Base-by-base conservation (phyloP, 2,888 invertebrate species). In the Dynastes tityus region DNA sequence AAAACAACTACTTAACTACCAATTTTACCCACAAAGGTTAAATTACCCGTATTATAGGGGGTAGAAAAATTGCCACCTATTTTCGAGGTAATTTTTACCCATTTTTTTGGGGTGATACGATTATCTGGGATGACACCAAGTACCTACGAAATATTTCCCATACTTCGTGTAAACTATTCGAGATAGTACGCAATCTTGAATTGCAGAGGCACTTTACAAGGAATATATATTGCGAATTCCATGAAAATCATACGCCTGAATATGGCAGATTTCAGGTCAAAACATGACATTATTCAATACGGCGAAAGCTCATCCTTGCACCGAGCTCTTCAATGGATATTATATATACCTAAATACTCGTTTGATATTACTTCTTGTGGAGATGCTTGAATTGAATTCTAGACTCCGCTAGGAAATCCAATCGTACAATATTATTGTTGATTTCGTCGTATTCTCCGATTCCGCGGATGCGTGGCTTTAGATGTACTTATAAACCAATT, bases 361-460 rank as follows among this genome's bases (percentile, higher is more conserved):
- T 27, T 22, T 61, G 27, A 4, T 22, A 61, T 16, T 29, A 29
- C 63, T 63, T 63, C 29, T 32, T 63, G 29, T n/a, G 11, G 63
- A 32, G 32, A 63, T 32, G 29, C 32, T 32, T 63, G 63, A 63
- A 63, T 63, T 63, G 29, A 63, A 63, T 63, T 63, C 63, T 13
- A 32, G 11, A 32, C 2, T 32, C 9, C 27, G 63, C 29, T 32
- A 27, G 27, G 63, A 29, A 63, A 29, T 63, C 63, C 63, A 27
- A 29, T 29, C 27, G 32, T 11, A 63, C 11, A 63, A 32, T 63
- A 63, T 63, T 63, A 63, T 63, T 27, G 11, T 63, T 63, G 63
- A 63, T 63, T 63, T 63, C 29, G 11, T 13, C 63, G 32, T 32
- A 63, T 11, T n/a, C 22, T 55, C 8, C 27, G 63, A 32, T 63